Evolutionary conservation across 2,888 invertebrate species (phyloP).

Genomic region (Nemurella pictetii): DNA sequence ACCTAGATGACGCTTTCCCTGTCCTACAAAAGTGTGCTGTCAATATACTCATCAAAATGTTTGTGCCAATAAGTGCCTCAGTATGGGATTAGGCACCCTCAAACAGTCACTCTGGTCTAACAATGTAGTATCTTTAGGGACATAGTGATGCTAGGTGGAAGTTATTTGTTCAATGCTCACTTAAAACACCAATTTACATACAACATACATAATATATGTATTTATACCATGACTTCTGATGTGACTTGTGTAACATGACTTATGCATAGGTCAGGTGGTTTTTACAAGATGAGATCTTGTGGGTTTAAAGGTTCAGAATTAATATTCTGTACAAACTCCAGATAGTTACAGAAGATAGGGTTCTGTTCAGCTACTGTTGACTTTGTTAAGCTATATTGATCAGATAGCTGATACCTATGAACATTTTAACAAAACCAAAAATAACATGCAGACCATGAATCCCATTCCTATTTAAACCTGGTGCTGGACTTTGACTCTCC

Average conservation of each 20-base stretch:
- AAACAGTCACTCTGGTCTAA: too few species aligned
- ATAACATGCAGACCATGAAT: neutral
- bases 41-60: neutral
- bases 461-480: neutral
- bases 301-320: neutral
- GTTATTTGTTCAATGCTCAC: too few species aligned
- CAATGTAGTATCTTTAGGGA: too few species aligned
- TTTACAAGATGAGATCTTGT: neutral
- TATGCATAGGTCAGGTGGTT: neutral
- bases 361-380: neutral
- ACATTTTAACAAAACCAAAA: neutral
- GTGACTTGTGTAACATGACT: neutral
- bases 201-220: too few species aligned
- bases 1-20: neutral
- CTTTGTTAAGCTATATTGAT: neutral
- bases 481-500: neutral
- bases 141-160: too few species aligned
- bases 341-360: neutral
- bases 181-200: too few species aligned
- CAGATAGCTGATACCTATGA: neutral
- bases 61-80: neutral
- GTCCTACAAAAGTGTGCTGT: neutral
- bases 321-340: neutral
- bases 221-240: too few species aligned
- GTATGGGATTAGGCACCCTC: too few species aligned